phyloP scores from a whole-genome alignment of 2,113 vertebrate genomes.

The Spermophilus dauricus region DNA sequence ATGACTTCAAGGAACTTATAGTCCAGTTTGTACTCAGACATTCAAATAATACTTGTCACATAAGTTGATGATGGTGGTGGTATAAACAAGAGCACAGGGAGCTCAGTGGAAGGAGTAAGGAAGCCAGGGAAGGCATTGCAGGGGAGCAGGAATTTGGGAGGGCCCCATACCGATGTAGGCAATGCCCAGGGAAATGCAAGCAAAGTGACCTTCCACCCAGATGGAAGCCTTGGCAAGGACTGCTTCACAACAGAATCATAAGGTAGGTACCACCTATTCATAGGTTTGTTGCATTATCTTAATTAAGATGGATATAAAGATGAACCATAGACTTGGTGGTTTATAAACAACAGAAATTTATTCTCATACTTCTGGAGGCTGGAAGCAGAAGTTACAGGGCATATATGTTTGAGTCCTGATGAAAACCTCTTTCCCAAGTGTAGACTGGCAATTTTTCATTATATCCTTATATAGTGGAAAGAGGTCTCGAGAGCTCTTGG shows the following conservation, averaged over 20 bases:
- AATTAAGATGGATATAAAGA: background rate
- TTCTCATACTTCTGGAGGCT: background rate
- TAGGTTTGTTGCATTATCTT: background rate
- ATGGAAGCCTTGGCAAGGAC: background rate
- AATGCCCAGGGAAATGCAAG: background rate
- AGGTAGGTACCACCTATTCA: background rate
- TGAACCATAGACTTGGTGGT: background rate
- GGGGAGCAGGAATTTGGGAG: background rate
- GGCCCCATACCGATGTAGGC: background rate
- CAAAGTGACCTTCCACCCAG: fast-evolving
- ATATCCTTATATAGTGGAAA: background rate
- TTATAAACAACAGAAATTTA: background rate
- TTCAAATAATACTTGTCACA: background rate
- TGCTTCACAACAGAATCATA: background rate
- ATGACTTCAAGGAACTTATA: background rate
- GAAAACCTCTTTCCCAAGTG: background rate
- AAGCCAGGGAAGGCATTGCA: background rate
- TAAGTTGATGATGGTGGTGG: background rate
- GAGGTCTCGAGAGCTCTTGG: background rate
- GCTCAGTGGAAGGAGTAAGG: background rate
- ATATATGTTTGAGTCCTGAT: background rate
- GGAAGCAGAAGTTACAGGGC: background rate
- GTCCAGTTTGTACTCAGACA: background rate
- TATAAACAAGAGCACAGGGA: background rate
- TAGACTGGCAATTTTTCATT: background rate